Base-by-base conservation (phyloP, 1,140 invertebrate genomes). In the Pseudomyrmex flavicornis region DNA sequence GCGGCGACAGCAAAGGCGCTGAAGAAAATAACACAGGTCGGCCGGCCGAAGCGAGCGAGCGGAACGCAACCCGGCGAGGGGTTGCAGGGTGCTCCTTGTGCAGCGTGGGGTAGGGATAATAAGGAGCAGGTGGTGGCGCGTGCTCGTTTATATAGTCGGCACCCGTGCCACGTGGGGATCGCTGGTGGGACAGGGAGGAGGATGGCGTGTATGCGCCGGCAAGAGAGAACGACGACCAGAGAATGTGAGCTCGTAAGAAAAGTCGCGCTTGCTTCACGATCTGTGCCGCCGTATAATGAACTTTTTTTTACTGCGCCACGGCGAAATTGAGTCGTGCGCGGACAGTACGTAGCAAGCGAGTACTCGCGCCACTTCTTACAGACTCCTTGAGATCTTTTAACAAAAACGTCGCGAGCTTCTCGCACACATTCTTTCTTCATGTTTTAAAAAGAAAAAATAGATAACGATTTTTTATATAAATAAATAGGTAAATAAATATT, bases 51-150 rank as follows among this genome's bases (percentile, higher is more conserved):
- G 76, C 76, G 66, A 12, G 65, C 65, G n/a, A 61, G 58, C 17
- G 58, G 17, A 61, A 20, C 20, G 65, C 54, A 72, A 44, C 20
- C 8, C 50, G 13, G 50, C 9, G 65, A 48, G 80, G 87, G 86
- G 74, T 84, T 75, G 83, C 61, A 65, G 83, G 86, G 83, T 84
- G 79, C 80, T 61, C 73, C 73, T 88, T 85, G 59, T 59, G 73
- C 74, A 74, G n/a, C 35, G 15, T 8, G 15, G 62, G 68, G 87
- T 89, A 88, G 88, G 88, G 87, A 89, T 89, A 89, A 89, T 89
- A 89, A 89, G 87, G 83, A 89, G 88, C 88, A 89, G 88, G 88
- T 89, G 88, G 88, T 89, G 88, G 88, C 88, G 88, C 88, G 88
- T 89, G 88, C 88, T 89, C 88, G 88, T 89, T 89, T 84, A 82